These are phyloP conservation scores for Diachrysia chrysitis DNA, from an alignment of 2,888 invertebrate genomes.

Conservation along the genomic window DNA sequence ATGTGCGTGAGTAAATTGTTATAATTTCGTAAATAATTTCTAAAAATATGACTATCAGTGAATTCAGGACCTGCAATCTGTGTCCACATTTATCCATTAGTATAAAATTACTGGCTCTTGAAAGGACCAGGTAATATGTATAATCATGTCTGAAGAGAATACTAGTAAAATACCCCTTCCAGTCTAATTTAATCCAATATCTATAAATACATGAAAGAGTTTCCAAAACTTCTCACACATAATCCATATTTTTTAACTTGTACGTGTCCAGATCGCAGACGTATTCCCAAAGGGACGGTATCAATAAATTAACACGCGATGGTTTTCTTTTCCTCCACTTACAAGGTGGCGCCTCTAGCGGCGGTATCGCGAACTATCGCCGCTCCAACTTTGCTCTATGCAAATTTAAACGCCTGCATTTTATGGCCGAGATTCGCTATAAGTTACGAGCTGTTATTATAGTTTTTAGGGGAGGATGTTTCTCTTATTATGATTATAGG, in stretches of 20 bases:
- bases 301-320: constrained; percentile 70
- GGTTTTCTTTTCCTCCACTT: constrained; percentile 62
- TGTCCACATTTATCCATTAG: background rate
- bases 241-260: constrained; percentile 57
- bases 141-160: background rate
- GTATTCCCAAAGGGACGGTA: constrained; percentile 55
- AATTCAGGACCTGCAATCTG: too few relatives aligned
- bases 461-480: constrained; percentile 54
- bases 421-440: constrained; percentile 67
- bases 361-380: constrained; percentile 65
- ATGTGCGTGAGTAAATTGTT: too few relatives aligned
- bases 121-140: background rate
- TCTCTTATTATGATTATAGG: constrained; percentile 52
- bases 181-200: constrained; percentile 43
- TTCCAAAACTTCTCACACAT: constrained; percentile 46
- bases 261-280: constrained; percentile 57
- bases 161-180: background rate
- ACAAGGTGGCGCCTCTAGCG: constrained; percentile 43
- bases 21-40: too few relatives aligned
- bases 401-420: constrained; percentile 78
- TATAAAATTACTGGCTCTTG: background rate
- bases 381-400: constrained; percentile 69
- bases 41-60: too few relatives aligned
- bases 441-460: constrained; percentile 63
- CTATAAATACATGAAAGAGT: constrained; percentile 43